phyloP scores from a whole-genome alignment of 2,797 vertebrate genomes.

The Heliangelus exortis region DNA sequence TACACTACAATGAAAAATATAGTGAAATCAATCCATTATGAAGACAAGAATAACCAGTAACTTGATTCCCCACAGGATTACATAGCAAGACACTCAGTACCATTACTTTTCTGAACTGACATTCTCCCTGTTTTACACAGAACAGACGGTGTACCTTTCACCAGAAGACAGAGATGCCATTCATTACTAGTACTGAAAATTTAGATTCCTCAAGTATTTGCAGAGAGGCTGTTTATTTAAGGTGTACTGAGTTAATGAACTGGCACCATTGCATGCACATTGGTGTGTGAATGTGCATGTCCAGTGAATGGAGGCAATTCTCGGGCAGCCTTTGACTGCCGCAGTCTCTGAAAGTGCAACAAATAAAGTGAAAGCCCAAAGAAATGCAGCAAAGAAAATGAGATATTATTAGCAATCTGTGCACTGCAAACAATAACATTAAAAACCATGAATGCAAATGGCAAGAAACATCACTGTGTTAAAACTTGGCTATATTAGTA shows the following conservation, averaged over 20 bases:
- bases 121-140: background rate
- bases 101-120: background rate
- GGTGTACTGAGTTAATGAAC: background rate
- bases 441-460: background rate
- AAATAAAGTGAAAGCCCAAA: background rate
- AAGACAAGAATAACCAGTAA: background rate
- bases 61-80: background rate
- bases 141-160: background rate
- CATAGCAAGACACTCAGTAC: background rate
- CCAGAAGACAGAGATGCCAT: background rate
- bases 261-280: background rate
- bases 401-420: background rate
- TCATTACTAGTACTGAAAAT: background rate
- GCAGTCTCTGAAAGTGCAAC: background rate
- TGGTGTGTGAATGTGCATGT: accelerated
- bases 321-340: background rate
- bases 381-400: background rate
- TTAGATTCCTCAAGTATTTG: background rate
- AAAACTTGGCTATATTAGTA: background rate
- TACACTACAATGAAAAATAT: background rate
- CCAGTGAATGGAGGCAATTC: background rate
- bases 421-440: background rate
- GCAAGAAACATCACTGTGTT: background rate
- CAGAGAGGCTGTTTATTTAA: background rate
- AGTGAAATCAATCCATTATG: background rate